phyloP scores from a whole-genome alignment of 37 sponge, comb jelly and placozoan genomes.

The Spongia lamella region DNA sequence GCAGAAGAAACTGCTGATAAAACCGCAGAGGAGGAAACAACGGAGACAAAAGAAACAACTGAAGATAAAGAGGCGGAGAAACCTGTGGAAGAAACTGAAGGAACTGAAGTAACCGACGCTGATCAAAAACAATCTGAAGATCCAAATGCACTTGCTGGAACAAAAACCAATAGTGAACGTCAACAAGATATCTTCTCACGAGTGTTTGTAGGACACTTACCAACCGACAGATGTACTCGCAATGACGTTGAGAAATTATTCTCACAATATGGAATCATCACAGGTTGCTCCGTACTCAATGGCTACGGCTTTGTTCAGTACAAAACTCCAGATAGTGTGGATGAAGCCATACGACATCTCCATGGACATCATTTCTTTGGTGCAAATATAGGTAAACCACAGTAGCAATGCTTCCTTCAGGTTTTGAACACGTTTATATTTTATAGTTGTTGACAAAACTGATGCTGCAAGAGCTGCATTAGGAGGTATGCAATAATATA shows the following conservation, averaged over 20 bases:
- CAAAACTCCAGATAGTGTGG: conserved; percentile 31
- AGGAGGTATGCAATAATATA: no score
- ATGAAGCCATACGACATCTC: conserved; percentile 37
- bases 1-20: neutral
- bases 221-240: conserved; percentile 24
- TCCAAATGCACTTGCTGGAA: no score
- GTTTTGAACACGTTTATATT: no score
- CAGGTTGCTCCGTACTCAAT: conserved; percentile 35
- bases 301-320: conserved; percentile 76
- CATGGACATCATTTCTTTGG: conserved; percentile 42
- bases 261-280: conserved; percentile 34
- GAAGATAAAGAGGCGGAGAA: neutral
- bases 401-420: no score
- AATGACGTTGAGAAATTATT: conserved; percentile 35
- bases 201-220: conserved; percentile 61
- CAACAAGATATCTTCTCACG: conserved; percentile 7
- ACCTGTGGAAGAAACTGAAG: neutral
- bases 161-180: no score
- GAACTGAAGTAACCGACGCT: no score
- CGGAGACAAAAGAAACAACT: neutral
- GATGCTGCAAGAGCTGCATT: no score
- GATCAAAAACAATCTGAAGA: no score
- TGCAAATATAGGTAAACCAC: conserved; percentile 47
- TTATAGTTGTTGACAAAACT: no score
- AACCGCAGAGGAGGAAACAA: neutral